Conservation (phyloP, 2,113 vertebrate species). For the Phalacrocorax brasilianus region DNA sequence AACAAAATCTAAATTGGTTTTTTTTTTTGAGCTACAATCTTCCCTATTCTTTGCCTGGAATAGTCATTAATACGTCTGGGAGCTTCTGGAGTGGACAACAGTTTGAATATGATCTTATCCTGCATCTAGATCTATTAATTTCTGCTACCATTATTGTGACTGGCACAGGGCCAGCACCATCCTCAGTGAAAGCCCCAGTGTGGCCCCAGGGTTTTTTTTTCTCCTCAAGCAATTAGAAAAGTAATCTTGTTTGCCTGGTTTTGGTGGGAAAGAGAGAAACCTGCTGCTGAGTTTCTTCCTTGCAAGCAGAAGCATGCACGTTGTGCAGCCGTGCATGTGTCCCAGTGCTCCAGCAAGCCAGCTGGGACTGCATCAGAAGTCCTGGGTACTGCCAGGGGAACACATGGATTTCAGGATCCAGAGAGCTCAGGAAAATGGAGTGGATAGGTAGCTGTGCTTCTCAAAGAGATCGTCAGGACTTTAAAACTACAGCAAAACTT, state of each 20-base stretch:
- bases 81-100: not conserved
- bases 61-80: not conserved
- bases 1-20: not conserved
- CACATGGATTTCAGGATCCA: accelerated
- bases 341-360: not conserved
- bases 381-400: not conserved
- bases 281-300: not conserved
- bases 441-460: not conserved
- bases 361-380: not conserved
- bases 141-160: not conserved
- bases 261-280: not conserved
- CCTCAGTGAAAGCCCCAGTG: not conserved
- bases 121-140: not conserved
- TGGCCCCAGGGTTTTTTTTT: not conserved
- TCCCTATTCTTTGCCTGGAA: not conserved
- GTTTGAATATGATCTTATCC: not conserved
- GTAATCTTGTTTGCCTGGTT: not conserved
- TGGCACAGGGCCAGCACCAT: not conserved
- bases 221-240: not conserved
- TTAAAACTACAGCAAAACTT: not conserved
- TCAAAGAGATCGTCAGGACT: not conserved
- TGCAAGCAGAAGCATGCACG: accelerated
- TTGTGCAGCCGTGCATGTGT: accelerated
- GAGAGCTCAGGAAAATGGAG: not conserved
- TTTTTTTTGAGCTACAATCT: not conserved